Evolutionary conservation across 2,888 invertebrate genomes (phyloP), one percentile per base, ranked within the genome.

Genomic region (Rhaphigaster nebulosa): DNA sequence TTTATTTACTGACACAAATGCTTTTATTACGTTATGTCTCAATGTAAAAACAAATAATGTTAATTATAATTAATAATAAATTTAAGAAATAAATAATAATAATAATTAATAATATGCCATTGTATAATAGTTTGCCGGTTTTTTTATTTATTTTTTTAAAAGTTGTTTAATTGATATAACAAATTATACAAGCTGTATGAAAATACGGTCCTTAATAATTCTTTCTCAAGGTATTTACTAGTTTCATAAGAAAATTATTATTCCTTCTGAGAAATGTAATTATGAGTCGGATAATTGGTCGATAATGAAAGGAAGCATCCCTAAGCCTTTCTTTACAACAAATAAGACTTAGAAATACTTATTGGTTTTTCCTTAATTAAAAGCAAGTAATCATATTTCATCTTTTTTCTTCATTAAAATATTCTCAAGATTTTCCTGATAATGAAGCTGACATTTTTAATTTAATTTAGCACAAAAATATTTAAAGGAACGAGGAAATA

Each of bases 341-440:
- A 38, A 76, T 76, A 76, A 38, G 70, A 23, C 70, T 76, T 76
- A 38, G 70, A 76, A 38, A 76, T 38, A 76, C 70, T 34, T 38
- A 76, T 76, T 76, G 70, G 70, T 34, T 38, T 38, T 76, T 38
- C 70, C 8, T 34, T 76, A 76, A 76, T 76, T 76, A 76, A 76
- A 76, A 76, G 65, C 38, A 38, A 76, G 38, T 38, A 76, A 76
- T 34, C 70, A 18, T 76, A 6, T 34, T 76, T 29, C 70, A 76
- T 20, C 38, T n/a, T 26, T 76, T 38, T 23, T 76, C 38, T 76
- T 76, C 6, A 76, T 20, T 38, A 76, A 76, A 76, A 38, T 76
- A 76, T 76, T 10, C 38, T 23, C 20, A 76, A 38, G 70, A 34
- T 0, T 34, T 38, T 34, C 23, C 1, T 34, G 0, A 65, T 6